Base-by-base conservation (phyloP, 2,888 invertebrate species). In the Polyommatus iphigenia region DNA sequence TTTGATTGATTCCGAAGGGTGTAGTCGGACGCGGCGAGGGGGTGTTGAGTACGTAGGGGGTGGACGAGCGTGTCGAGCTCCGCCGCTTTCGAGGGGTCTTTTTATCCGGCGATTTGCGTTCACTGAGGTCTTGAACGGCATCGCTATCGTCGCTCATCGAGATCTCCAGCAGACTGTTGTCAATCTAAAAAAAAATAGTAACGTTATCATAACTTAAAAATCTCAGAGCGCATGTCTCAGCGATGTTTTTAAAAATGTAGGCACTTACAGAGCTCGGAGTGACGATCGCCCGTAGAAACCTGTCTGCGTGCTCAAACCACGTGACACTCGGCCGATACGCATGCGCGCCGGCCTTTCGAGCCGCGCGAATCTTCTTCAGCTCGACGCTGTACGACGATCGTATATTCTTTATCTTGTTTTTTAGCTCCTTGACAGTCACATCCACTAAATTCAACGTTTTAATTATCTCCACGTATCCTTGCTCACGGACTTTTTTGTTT, bases 251-350 rank as follows among this genome's bases (percentile, higher is more conserved):
- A n/a, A 29, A 81, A 79, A 79, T 72, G 80, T 76, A 79, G 81
- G 79, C 79, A 91, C 93, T 93, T 88, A 94, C 94, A 82, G 94
- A 94, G 88, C 93, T 93, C 86, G 94, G 94, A 80, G 94, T 94
- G 90, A 94, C 94, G 88, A 94, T 94, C 85, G 94, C 93, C 85
- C 94, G 91, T 84, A 94, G 91, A 88, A 94, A 94, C 92, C 93
- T 92, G 93, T 94, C 94, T 88, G 94, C 94, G 90, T 94, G 94
- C 85, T 94, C 92, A 87, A 94, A 94, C 94, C 94, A 94, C 91
- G 93, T 93, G 92, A 94, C 94, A 88, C 93, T 94, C 80, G 94
- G 94, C 82, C 92, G 87, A 91, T 94, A 94, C 91, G 93, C 93
- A 91, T 93, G 93, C 93, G 94, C 93, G 86, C 93, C 91, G 83